These are phyloP conservation scores for Glyptemys insculpta DNA, from an alignment of 2,797 vertebrate species.

Conservation along the genomic window DNA sequence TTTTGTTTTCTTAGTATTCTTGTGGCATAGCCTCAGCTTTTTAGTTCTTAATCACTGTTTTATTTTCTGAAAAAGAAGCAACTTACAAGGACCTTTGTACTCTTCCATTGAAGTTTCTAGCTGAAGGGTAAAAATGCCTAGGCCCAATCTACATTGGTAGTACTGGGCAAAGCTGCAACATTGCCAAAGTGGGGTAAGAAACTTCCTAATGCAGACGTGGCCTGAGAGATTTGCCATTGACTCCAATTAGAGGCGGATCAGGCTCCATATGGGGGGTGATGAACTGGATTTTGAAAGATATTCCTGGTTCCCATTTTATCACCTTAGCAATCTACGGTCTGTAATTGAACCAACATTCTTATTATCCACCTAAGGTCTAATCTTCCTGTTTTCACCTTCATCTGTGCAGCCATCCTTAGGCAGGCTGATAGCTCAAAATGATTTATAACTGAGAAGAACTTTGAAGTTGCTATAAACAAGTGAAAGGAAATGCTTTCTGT, in stretches of 20 bases:
- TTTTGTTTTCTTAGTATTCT: constrained; percentile 1
- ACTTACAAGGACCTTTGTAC: constrained; percentile 9
- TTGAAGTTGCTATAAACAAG: constrained; percentile 68
- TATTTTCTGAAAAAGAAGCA: neutral
- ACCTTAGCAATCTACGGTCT: constrained; percentile 39
- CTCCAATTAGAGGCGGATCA: neutral
- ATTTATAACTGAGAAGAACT: constrained; percentile 64
- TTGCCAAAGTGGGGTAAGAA: neutral
- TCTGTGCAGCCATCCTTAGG: constrained; percentile 62
- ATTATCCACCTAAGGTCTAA: constrained; percentile 67
- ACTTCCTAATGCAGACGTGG: neutral
- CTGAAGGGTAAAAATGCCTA: constrained; percentile 28
- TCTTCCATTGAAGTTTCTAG: neutral
- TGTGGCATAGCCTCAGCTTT: neutral
- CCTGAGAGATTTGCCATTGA: neutral
- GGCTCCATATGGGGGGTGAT: neutral
- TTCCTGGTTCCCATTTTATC: constrained; percentile 63
- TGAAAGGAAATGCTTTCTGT: constrained; percentile 15
- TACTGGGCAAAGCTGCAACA: neutral
- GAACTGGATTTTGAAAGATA: neutral
- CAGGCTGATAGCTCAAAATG: constrained; percentile 51
- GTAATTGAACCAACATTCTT: constrained; percentile 57
- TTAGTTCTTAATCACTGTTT: neutral
- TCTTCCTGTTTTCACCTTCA: constrained; percentile 70
- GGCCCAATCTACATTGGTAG: constrained; percentile 15